Percentiles rank a stretch among this genome's conserved stretches.
Conservation (phyloP, 2,797 vertebrate species). For the Rhinogobio ventralis region DNA sequence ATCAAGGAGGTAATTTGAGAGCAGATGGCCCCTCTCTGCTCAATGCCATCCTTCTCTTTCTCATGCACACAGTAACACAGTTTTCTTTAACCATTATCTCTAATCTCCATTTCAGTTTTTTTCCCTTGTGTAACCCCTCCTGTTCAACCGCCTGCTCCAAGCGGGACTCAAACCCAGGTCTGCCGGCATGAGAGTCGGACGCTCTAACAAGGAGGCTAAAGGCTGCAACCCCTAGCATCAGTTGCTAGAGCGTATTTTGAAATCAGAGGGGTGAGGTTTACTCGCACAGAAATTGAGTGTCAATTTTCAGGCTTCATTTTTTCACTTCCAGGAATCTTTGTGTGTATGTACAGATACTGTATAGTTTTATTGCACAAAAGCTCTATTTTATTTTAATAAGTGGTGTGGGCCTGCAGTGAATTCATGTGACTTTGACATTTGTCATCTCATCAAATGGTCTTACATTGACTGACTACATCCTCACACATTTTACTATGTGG, state of each 20-base stretch:
- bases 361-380: not conserved
- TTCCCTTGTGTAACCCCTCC: not conserved
- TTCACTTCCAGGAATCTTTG: not conserved
- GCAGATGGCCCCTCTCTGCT: not conserved
- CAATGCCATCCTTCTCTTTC: not conserved
- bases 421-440: not conserved
- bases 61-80: not conserved
- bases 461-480: not conserved
- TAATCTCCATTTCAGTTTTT: constrained; percentile 42
- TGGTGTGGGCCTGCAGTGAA: not conserved
- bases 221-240: too few relatives aligned
- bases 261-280: too few relatives aligned
- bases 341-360: not conserved
- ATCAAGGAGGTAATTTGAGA: not conserved
- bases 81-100: constrained; percentile 24
- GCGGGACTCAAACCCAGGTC: too few relatives aligned
- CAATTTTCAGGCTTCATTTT: not conserved
- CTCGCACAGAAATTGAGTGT: not conserved
- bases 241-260: too few relatives aligned
- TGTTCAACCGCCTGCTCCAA: too few relatives aligned
- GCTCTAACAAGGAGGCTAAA: too few relatives aligned
- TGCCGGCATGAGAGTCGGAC: too few relatives aligned
- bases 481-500: not conserved
- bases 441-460: not conserved
- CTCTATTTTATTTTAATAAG: not conserved